These are phyloP conservation scores for Lathronympha strigana DNA, from an alignment of 2,888 invertebrate genomes.

Conservation along the genomic window DNA sequence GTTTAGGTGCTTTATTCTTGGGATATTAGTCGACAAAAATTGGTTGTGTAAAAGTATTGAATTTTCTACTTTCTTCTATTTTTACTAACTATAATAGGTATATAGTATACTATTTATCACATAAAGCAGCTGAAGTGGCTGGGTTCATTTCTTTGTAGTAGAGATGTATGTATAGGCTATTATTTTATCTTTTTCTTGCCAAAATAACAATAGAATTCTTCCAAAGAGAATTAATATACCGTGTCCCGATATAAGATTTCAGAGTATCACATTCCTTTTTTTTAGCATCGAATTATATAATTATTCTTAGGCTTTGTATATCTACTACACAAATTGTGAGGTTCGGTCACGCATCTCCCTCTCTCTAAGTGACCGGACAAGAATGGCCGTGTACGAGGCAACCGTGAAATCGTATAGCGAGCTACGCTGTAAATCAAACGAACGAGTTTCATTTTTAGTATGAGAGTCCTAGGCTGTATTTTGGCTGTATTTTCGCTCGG, in stretches of 20 bases:
- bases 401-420: slow-evolving; percentile 40
- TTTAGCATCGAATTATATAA: not conserved
- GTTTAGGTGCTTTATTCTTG: no score
- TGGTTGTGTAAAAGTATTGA: no score
- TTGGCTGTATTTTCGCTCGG: not conserved
- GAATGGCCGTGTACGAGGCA: slow-evolving; percentile 23
- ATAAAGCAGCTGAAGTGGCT: no score
- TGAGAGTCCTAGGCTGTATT: not conserved
- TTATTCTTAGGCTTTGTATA: not conserved
- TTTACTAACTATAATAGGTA: no score
- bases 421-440: slow-evolving; percentile 37
- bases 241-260: not conserved
- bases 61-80: no score
- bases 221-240: not conserved
- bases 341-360: slow-evolving; percentile 4
- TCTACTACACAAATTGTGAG: not conserved
- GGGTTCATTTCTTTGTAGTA: no score
- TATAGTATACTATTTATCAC: no score
- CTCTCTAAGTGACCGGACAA: slow-evolving; percentile 12
- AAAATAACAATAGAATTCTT: not conserved
- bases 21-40: no score
- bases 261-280: not conserved
- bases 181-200: not conserved
- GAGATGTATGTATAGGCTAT: no score
- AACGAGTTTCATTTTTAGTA: slow-evolving; percentile 30